Base-by-base conservation (phyloP, 2,888 invertebrate genomes). In the Cephus nigrinus region DNA sequence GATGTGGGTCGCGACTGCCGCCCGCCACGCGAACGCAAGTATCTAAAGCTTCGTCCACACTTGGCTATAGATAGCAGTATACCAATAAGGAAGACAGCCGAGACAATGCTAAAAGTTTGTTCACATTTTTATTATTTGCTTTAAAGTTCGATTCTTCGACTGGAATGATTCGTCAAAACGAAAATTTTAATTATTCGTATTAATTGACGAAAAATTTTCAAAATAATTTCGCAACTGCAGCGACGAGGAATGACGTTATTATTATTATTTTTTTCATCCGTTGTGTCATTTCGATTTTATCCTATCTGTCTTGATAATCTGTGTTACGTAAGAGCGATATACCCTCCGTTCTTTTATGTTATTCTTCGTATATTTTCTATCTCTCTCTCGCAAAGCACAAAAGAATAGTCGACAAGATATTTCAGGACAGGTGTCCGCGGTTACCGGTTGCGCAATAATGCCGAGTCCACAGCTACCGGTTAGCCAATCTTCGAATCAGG, bases 1-100 rank as follows among this genome's bases (percentile, higher is more conserved):
- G 90, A 90, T 90, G 90, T 91, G 89, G 91, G 90, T 91, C 90
- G 90, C 88, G 86, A 88, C 85, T 87, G 89, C 88, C 87, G 88
- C 87, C 88, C 87, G 90, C 89, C 89, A 89, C 88, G 89, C 90
- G 88, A 89, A 80, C 84, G 78, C 84, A 81, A 84, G 83, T 80
- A 83, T 80, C 81, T 88, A 84, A 87, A 86, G 88, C 81, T 84
- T 83, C 86, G 83, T 87, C 82, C 87, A 88, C 87, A 88, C 86
- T 85, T 86, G 82, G 84, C 74, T 76, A 31, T 3, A 12, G 31
- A 23, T 33, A 33, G 15, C 9, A 2, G 55, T 1, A 5, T 2
- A 9, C 55, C 55, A 9, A 23, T 55, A 9, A 55, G 5, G 9
- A 55, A 55, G 55, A 55, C 0, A 9, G 4, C 23, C 5, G 9